phyloP scores from a whole-genome alignment of 2,797 vertebrate genomes.

The Anableps anableps region DNA sequence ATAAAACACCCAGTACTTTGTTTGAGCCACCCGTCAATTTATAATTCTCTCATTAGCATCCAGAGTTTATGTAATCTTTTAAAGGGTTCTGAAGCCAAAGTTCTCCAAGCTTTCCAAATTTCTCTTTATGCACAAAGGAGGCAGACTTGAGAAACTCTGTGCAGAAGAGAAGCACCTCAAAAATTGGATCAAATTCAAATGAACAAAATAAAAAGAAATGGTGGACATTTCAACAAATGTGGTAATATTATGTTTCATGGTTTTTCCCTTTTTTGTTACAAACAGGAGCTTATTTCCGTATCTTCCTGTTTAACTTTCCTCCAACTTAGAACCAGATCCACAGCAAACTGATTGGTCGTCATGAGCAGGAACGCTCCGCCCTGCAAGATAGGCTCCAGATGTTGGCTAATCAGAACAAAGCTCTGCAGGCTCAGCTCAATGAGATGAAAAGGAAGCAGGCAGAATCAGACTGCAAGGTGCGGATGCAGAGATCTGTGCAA shows the following conservation, averaged over 20 bases:
- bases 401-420: slow-evolving; percentile 90
- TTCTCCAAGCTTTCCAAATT: not conserved
- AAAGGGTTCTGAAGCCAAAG: not conserved
- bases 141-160: not conserved
- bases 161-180: not conserved
- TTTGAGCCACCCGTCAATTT: no score
- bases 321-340: slow-evolving; percentile 88
- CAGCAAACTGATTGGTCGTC: slow-evolving; percentile 87
- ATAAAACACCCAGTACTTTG: not conserved
- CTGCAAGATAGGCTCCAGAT: slow-evolving; percentile 90
- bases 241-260: not conserved
- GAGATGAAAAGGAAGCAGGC: slow-evolving; percentile 94
- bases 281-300: not conserved
- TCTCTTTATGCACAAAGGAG: not conserved
- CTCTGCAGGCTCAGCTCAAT: slow-evolving; percentile 89
- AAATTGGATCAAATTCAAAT: not conserved
- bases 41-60: not conserved
- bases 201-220: not conserved
- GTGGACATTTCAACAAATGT: not conserved
- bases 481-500: slow-evolving; percentile 1
- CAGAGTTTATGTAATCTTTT: not conserved
- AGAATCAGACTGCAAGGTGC: slow-evolving; percentile 93
- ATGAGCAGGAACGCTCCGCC: slow-evolving; percentile 88
- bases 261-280: not conserved
- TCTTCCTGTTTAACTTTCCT: slow-evolving; percentile 11